These are phyloP conservation scores for Myripristis jacobus DNA, from an alignment of 2,797 vertebrate genomes.

Conservation along the genomic window DNA sequence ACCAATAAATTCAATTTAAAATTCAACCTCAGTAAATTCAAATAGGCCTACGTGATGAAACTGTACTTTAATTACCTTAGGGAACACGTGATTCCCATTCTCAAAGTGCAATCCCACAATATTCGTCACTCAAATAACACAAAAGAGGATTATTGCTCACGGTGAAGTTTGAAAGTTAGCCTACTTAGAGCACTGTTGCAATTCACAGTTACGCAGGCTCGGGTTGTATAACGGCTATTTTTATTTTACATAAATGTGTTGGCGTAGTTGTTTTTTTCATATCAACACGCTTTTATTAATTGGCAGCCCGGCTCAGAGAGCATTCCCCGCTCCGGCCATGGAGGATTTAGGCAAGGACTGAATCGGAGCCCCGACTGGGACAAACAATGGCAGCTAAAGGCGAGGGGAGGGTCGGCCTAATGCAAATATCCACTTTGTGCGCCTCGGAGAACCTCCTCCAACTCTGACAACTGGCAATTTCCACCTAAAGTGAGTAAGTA, in stretches of 20 bases:
- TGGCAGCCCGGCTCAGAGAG: slow-evolving; percentile 57
- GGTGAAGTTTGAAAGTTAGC: background rate
- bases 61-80: slow-evolving; percentile 4
- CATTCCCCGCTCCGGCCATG: slow-evolving; percentile 75
- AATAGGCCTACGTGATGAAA: too few species aligned
- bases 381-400: slow-evolving; percentile 84
- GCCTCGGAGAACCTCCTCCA: slow-evolving; percentile 72
- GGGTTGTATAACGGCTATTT: too few species aligned
- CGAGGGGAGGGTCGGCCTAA: slow-evolving; percentile 84
- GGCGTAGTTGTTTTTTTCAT: slow-evolving; percentile 53
- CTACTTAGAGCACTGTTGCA: background rate
- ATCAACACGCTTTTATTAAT: slow-evolving; percentile 59
- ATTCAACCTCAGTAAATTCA: too few species aligned
- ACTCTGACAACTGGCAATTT: slow-evolving; percentile 69
- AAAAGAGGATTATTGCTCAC: background rate
- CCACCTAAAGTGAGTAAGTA: slow-evolving; percentile 45
- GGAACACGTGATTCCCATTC: slow-evolving; percentile 23
- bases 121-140: slow-evolving; percentile 17
- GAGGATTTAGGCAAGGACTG: slow-evolving; percentile 83
- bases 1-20: too few species aligned
- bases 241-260: slow-evolving; percentile 2
- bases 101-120: background rate
- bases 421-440: slow-evolving; percentile 85
- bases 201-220: too few species aligned
- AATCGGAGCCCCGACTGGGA: slow-evolving; percentile 82